These are phyloP conservation scores for Drosophila mulleri DNA, from an alignment of 2,888 invertebrate species.

Conservation along the genomic window DNA sequence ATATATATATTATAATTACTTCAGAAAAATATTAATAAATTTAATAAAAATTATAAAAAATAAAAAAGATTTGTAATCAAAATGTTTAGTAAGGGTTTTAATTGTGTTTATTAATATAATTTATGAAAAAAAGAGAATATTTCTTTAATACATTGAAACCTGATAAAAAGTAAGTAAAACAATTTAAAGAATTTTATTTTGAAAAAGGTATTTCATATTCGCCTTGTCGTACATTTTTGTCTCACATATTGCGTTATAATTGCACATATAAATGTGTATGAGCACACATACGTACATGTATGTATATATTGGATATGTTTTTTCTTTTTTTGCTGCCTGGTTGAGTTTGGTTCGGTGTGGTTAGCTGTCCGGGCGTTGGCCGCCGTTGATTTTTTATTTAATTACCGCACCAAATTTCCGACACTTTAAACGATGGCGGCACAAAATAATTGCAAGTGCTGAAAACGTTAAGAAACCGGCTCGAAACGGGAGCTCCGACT, in stretches of 20 bases:
- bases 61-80: no score
- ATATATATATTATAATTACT: no score
- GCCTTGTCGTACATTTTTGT: constrained; percentile 12
- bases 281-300: background rate
- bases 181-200: background rate
- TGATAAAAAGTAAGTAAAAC: background rate
- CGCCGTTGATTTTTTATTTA: constrained; percentile 77
- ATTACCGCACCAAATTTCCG: constrained; percentile 81
- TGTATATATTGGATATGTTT: background rate
- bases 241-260: constrained; percentile 23
- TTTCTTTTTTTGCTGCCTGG: constrained; percentile 8
- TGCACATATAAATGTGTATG: background rate
- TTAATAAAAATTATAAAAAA: no score
- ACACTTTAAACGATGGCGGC: constrained; percentile 80
- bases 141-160: no score
- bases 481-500: constrained; percentile 47
- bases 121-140: no score
- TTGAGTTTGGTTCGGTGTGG: constrained; percentile 16
- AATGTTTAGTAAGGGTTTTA: no score
- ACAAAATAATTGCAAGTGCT: constrained; percentile 80
- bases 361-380: constrained; percentile 66
- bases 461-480: constrained; percentile 79
- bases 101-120: no score
- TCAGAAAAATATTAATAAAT: no score
- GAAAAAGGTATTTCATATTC: constrained; percentile 40